phyloP scores from a whole-genome alignment of 2,888 invertebrate genomes.

The Colletes collaris region DNA sequence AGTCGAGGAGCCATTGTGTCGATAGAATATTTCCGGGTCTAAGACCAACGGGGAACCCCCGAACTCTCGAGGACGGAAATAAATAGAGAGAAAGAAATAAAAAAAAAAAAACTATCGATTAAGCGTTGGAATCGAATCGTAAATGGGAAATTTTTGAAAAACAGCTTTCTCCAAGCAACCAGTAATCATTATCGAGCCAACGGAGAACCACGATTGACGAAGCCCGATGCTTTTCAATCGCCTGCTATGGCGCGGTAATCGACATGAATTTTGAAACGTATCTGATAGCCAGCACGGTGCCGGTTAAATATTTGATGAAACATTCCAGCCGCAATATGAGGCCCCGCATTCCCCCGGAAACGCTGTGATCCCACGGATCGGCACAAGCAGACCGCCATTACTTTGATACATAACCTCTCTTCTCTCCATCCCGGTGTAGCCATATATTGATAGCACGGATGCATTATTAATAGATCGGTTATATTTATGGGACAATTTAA shows the following conservation, averaged over 20 bases:
- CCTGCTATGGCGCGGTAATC: conserved; percentile 73
- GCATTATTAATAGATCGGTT: conserved; percentile 70
- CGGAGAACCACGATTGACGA: conserved; percentile 54
- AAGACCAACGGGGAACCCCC: no score
- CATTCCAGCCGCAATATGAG: conserved; percentile 80
- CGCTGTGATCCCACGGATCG: conserved; percentile 53
- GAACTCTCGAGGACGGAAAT: no score
- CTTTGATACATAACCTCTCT: conserved; percentile 76
- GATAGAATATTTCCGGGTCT: no score
- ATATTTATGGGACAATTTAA: conserved; percentile 71
- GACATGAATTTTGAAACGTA: conserved; percentile 78
- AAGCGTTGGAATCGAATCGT: conserved; percentile 2
- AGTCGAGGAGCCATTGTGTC: no score
- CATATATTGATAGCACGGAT: conserved; percentile 68
- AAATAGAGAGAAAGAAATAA: no score
- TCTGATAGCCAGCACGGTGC: conserved; percentile 77
- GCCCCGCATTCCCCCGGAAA: conserved; percentile 62
- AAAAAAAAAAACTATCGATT: not conserved
- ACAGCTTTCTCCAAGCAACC: conserved; percentile 20
- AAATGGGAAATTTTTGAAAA: not conserved
- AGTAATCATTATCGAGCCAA: conserved; percentile 25
- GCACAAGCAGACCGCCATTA: conserved; percentile 71
- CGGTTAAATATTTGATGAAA: conserved; percentile 81
- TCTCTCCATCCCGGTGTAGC: conserved; percentile 41
- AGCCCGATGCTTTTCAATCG: conserved; percentile 76